phyloP scores from a whole-genome alignment of 2,797 vertebrate genomes.

The Sebastolobus alascanus region DNA sequence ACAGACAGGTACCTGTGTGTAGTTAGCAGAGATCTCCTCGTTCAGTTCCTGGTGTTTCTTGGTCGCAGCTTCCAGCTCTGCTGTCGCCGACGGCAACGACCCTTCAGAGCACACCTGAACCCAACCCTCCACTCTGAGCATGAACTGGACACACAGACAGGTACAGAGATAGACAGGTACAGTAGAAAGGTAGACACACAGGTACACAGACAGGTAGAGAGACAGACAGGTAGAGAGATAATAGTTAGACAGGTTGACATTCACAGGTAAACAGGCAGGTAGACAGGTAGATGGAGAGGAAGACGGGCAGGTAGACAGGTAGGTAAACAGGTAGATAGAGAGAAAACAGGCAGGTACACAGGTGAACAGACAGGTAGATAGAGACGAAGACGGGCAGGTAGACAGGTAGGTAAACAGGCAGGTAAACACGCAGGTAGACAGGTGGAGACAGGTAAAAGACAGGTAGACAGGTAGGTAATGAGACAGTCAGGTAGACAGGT shows the following conservation, averaged over 20 bases:
- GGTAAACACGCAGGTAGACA: background rate
- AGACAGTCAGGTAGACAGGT: background rate
- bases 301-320: background rate
- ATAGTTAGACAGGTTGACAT: background rate
- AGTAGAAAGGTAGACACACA: background rate
- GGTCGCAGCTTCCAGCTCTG: conserved; percentile 89
- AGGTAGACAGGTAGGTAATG: background rate
- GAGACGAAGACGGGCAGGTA: background rate
- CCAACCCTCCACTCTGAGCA: conserved; percentile 91
- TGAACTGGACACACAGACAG: conserved; percentile 64
- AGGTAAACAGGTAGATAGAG: background rate
- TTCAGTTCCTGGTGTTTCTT: conserved; percentile 96
- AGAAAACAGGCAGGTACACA: too few relatives aligned
- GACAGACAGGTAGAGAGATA: background rate
- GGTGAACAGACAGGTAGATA: background rate
- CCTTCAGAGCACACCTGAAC: conserved; percentile 92
- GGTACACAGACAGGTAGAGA: background rate
- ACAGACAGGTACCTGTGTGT: conserved; percentile 77
- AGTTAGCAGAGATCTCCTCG: conserved; percentile 89
- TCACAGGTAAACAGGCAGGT: background rate
- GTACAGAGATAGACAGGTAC: background rate
- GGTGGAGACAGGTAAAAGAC: background rate
- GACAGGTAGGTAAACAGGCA: background rate
- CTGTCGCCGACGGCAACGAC: conserved; percentile 83
- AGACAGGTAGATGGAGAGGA: background rate